Conservation (phyloP, 2,888 invertebrate species). For the Parnassius apollo region DNA sequence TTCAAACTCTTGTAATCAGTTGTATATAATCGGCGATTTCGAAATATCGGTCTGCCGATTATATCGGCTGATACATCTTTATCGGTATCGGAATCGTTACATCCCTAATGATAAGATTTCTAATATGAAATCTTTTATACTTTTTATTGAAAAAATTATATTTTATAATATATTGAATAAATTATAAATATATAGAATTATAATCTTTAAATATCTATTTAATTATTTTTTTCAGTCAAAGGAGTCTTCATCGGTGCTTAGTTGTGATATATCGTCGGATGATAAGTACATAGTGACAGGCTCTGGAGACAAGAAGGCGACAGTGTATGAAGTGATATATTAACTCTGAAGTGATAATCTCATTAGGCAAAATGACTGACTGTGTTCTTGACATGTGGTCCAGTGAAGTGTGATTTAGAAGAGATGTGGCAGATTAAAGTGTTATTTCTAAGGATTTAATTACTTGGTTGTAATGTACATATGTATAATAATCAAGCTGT, state of each 20-base stretch:
- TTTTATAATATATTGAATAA: no score
- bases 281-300: constrained; percentile 99
- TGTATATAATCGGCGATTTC: no score
- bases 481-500: neutral
- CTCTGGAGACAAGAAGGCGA: constrained; percentile 98
- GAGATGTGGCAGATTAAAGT: constrained; percentile 28
- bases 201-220: neutral
- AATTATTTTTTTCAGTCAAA: constrained; percentile 85
- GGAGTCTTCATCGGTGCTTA: constrained; percentile 98
- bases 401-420: constrained; percentile 41
- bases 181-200: no score
- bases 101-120: no score
- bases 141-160: no score
- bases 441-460: constrained; percentile 3
- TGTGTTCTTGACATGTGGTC: constrained; percentile 42
- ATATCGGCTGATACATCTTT: no score
- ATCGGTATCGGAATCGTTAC: no score
- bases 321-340: constrained; percentile 97
- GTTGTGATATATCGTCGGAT: constrained; percentile 98
- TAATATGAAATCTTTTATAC: neutral
- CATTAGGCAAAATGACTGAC: constrained; percentile 40
- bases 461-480: constrained; percentile 7
- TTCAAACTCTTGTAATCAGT: no score
- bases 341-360: constrained; percentile 53
- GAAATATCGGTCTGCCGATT: no score